Evolutionary conservation across 2,113 vertebrate species (phyloP), one percentile per base, ranked within the genome.

Genomic region (Mystacornis crossleyi): DNA sequence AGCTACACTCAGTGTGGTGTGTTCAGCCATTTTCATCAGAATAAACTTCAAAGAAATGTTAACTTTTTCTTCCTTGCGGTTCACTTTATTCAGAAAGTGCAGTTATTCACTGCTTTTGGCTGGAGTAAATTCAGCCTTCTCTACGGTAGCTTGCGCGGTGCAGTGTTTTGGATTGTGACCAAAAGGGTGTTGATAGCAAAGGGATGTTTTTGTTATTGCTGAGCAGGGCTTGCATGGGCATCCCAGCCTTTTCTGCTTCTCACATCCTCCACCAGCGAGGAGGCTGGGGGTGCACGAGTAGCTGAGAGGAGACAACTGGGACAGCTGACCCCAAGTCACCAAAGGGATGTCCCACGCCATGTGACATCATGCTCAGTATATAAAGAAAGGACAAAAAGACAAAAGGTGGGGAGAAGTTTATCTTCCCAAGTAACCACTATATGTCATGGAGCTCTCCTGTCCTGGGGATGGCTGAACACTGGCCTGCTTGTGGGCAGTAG

Each of bases 121-220:
- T 83, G 58, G 17, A 12, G 18, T 34, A 34, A 31, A 58, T 57
- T 45, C 16, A 26, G 3, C 54, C 58, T 86, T 50, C 38, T 72
- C 64, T 38, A 4, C 0, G 1, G 19, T 11, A 18, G 1, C 6
- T 86, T 36, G 31, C 20, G 50, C 0, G 1, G 21, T 5, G 9
- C 10, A 67, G 2, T 11, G 7, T 62, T 89, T 45, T 75, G 34
- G 10, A 24, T 31, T 72, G 12, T 62, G 53, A 31, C 24, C 14
- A 20, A 40, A 74, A 28, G 13, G 51, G 34, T 15, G 15, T 29
- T 72, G 70, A 19, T 61, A 74, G 19, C 2, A 36, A 9, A 69
- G 15, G 29, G 11, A 31, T n/a, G 4, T 26, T 72, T 70, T 40
- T 34, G 33, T 17, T 58, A 1, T 24, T 48, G 29, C 58, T 54